A percentile compares a stretch with the other conserved stretches of the same genome.
phyloP scores from a whole-genome alignment of 92 coral and sea anemone genomes.

The Zoanthus gigantus region DNA sequence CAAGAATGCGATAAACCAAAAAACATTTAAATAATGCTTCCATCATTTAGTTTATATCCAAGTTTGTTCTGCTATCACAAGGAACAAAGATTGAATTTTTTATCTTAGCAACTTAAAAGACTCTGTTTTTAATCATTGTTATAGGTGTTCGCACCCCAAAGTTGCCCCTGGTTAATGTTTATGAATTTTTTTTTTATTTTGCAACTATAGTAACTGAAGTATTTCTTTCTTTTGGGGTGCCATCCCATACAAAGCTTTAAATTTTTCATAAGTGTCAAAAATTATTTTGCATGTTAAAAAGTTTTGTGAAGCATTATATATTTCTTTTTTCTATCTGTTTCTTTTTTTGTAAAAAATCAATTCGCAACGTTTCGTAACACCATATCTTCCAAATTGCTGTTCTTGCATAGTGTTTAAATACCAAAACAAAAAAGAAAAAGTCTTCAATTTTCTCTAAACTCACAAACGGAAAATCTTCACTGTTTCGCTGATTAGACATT shows the following conservation, averaged over 20 bases:
- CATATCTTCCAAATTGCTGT: background rate
- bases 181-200: constrained; percentile 18
- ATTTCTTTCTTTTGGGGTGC: constrained; percentile 56
- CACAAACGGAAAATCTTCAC: constrained; percentile 50
- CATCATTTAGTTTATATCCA: background rate
- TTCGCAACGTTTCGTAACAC: constrained; percentile 3
- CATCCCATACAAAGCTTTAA: constrained; percentile 82
- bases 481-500: constrained; percentile 49
- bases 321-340: constrained; percentile 60
- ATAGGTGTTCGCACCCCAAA: background rate
- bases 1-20: background rate
- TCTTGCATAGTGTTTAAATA: constrained; percentile 35
- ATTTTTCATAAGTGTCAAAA: constrained; percentile 95
- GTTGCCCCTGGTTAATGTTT: background rate
- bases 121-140: background rate
- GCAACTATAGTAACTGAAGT: constrained; percentile 47
- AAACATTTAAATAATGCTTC: background rate
- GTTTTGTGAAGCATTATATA: constrained; percentile 58
- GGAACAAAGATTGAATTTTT: background rate
- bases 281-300: constrained; percentile 95
- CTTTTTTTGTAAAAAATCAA: constrained; percentile 8
- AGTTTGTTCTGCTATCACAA: background rate
- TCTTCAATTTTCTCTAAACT: constrained; percentile 20
- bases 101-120: background rate
- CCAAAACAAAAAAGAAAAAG: constrained; percentile 27